Evolutionary conservation across 2,888 invertebrate species (phyloP).

Genomic region (Pseudoips prasinana): DNA sequence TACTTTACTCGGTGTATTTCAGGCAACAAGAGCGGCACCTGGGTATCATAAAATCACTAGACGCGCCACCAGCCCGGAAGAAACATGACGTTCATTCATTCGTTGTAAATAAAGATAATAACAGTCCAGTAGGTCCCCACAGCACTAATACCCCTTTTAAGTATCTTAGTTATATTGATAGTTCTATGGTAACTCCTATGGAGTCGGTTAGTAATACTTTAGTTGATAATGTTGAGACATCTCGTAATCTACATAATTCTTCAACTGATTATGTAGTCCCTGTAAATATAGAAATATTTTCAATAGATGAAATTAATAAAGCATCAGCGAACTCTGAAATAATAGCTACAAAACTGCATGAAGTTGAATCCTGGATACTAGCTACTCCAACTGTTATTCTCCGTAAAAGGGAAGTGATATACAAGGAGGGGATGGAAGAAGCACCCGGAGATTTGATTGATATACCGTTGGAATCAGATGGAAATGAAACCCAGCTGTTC

Average conservation of each 20-base stretch:
- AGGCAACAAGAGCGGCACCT: constrained; percentile 92
- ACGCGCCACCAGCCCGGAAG: constrained; percentile 67
- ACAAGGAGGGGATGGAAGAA: constrained; percentile 43
- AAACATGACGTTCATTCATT: constrained; percentile 78
- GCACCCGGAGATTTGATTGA: constrained; percentile 61
- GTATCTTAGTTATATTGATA: constrained; percentile 51
- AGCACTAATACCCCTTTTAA: constrained; percentile 49
- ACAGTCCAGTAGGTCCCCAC: constrained; percentile 40
- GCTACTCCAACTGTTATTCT: constrained; percentile 61
- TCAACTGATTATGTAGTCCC: constrained; percentile 27
- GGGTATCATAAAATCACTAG: constrained; percentile 84
- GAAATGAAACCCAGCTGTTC: constrained; percentile 61
- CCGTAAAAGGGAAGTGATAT: constrained; percentile 58
- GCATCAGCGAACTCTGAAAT: constrained; percentile 41
- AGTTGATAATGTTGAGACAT: constrained; percentile 15
- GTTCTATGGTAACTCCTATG: constrained; percentile 40
- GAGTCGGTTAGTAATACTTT: constrained; percentile 24
- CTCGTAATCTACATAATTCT: constrained; percentile 14
- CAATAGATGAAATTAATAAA: constrained; percentile 40
- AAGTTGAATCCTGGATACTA: constrained; percentile 65
- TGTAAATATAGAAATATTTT: constrained; percentile 40
- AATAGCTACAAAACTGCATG: constrained; percentile 51
- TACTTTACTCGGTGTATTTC: constrained; percentile 23
- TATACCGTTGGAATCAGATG: constrained; percentile 65
- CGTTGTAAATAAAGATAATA: constrained; percentile 58